phyloP scores from a whole-genome alignment of 2,797 vertebrate species.

The Falco cherrug region DNA sequence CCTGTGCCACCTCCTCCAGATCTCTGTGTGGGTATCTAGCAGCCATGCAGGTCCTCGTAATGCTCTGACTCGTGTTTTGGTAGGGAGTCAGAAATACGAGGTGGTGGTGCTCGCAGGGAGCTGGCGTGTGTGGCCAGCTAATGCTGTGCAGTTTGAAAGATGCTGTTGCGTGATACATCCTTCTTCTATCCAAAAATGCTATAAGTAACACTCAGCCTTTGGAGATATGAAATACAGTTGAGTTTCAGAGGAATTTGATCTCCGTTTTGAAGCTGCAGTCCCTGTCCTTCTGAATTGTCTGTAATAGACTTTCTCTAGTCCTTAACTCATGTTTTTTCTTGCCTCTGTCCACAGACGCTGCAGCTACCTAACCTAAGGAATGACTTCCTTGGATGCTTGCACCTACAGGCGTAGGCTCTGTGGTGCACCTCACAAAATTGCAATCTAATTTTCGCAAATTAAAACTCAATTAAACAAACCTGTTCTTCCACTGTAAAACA shows the following conservation, averaged over 20 bases:
- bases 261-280: not conserved
- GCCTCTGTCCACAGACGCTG: not conserved
- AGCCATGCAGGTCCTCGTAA: not conserved
- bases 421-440: not conserved
- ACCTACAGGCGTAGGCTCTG: not conserved
- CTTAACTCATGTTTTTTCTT: not conserved
- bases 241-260: not conserved
- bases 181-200: not conserved
- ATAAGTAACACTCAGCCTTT: not conserved
- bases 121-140: not conserved
- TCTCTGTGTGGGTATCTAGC: not conserved
- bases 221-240: not conserved
- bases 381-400: not conserved
- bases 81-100: not conserved
- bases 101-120: not conserved
- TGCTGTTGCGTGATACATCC: not conserved
- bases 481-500: not conserved
- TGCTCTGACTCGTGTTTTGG: not conserved
- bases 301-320: not conserved
- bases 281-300: not conserved
- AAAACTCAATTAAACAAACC: constrained; percentile 44
- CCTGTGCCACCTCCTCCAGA: not conserved
- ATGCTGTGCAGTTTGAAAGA: not conserved
- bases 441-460: not conserved
- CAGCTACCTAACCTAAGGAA: not conserved